Percentiles rank a stretch among this genome's conserved stretches.
Evolutionary conservation across 2,797 vertebrate species (phyloP).

Genomic region (Neomorphus geoffroyi): DNA sequence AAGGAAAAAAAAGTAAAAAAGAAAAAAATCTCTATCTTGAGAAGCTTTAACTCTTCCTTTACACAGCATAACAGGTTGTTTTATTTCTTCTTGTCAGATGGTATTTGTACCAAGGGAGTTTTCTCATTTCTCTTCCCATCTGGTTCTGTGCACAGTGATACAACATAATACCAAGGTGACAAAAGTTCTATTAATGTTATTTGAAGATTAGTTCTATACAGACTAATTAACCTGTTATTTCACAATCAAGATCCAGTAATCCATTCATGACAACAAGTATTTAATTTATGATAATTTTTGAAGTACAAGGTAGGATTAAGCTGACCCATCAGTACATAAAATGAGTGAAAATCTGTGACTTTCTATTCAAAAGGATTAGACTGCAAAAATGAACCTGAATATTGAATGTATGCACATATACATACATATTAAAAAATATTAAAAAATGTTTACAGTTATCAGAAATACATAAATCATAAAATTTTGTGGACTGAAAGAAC

Average conservation of each 20-base stretch:
- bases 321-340: background rate
- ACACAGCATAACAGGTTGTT: constrained; percentile 40
- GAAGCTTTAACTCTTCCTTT: constrained; percentile 3
- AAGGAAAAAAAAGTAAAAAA: background rate
- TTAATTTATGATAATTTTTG: background rate
- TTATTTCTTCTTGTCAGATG: constrained; percentile 55
- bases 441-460: background rate
- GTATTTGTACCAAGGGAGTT: constrained; percentile 50
- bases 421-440: background rate
- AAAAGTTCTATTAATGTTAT: background rate
- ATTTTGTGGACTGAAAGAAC: background rate
- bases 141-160: background rate
- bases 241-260: background rate
- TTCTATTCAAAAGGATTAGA: background rate
- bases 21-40: background rate
- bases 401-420: background rate
- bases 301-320: background rate
- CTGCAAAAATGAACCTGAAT: background rate
- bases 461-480: background rate
- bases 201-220: background rate
- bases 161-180: constrained; percentile 9
- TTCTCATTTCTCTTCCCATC: constrained; percentile 42
- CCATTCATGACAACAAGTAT: background rate
- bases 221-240: background rate
- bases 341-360: background rate